Evolutionary conservation across 2,888 invertebrate genomes (phyloP).

Genomic region (Doris montereyensis): DNA sequence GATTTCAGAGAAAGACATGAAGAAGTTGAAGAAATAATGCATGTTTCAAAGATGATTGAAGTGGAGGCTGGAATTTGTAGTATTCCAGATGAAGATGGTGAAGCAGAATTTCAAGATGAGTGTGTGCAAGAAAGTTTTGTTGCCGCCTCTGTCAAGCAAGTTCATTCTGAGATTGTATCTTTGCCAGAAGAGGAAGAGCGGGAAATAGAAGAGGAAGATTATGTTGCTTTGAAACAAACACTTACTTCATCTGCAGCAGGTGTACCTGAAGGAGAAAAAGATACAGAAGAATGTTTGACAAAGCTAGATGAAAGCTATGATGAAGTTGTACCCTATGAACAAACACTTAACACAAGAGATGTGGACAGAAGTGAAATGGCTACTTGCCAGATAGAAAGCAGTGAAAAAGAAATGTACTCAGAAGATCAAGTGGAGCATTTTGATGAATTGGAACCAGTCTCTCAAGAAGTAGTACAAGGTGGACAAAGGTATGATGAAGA

Average conservation of each 20-base stretch:
- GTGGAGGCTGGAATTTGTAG: background rate
- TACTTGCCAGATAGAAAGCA: background rate
- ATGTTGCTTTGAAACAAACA: too few species aligned
- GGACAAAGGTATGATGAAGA: background rate
- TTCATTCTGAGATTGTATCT: background rate
- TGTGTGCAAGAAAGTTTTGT: background rate
- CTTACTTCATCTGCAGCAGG: background rate
- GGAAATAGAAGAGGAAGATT: slow-evolving; percentile 30
- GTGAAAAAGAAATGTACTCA: slow-evolving; percentile 1
- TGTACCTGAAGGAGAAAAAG: background rate
- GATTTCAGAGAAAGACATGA: slow-evolving; percentile 10
- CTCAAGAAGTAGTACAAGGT: background rate
- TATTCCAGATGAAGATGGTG: background rate
- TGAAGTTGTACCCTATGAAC: too few species aligned
- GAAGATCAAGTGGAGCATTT: slow-evolving; percentile 17
- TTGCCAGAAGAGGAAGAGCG: background rate
- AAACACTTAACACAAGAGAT: background rate
- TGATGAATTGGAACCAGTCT: background rate
- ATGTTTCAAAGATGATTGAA: background rate
- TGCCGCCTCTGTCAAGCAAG: background rate
- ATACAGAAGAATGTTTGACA: background rate
- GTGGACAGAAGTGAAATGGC: slow-evolving; percentile 1
- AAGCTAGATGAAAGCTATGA: too few species aligned
- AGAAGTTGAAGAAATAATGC: background rate
- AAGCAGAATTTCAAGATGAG: background rate